Evolutionary conservation across 2,888 invertebrate genomes (phyloP).

Genomic region (Glomeris marginata): DNA sequence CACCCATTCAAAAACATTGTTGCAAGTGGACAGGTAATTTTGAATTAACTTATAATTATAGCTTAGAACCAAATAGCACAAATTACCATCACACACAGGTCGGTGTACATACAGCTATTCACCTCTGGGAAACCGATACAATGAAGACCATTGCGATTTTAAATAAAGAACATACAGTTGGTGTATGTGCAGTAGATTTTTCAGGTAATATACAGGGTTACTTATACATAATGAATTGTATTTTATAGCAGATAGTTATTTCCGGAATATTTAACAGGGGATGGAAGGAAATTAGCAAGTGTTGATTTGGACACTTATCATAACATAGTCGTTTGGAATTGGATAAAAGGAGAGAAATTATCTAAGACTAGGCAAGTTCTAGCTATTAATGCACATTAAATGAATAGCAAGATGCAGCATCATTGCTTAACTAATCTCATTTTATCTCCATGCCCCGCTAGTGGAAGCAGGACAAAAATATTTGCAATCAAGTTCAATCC

Average conservation of each 20-base stretch:
- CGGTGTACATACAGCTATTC: conserved; percentile 30
- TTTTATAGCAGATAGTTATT: neutral
- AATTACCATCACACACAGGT: conserved; percentile 22
- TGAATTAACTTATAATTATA: neutral
- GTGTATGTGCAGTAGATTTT: conserved; percentile 32
- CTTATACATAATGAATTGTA: too few relatives aligned
- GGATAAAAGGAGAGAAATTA: conserved; percentile 33
- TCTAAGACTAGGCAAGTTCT: conserved; percentile 29
- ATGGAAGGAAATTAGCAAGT: conserved; percentile 31
- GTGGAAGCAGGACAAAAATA: conserved; percentile 34
- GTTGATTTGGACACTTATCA: conserved; percentile 34
- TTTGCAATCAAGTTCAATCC: conserved; percentile 34
- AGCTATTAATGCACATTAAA: neutral
- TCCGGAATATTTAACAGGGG: conserved; percentile 21
- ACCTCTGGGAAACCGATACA: conserved; percentile 33
- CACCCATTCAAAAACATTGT: conserved; percentile 31
- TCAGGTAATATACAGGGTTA: conserved; percentile 28
- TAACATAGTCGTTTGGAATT: conserved; percentile 34
- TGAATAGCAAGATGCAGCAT: neutral
- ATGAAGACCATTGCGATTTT: conserved; percentile 29
- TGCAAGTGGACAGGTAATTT: conserved; percentile 32
- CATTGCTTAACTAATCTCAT: too few relatives aligned
- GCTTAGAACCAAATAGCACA: neutral
- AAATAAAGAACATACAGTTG: conserved; percentile 21
- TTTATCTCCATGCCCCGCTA: conserved; percentile 15